Evolutionary conservation across 2,888 invertebrate species (phyloP).

Genomic region (Bombylius major): DNA sequence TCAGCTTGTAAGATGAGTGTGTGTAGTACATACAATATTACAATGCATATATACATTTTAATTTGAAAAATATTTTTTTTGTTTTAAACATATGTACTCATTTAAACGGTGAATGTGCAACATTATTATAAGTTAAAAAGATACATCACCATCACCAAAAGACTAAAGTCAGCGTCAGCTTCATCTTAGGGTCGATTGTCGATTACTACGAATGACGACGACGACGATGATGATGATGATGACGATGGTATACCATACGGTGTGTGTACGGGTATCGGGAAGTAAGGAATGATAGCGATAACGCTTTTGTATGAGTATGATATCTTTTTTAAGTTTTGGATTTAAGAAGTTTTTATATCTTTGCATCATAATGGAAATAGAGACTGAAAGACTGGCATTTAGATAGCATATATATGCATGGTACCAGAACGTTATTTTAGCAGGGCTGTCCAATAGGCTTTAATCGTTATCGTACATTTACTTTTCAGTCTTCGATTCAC

Average conservation of each 20-base stretch:
- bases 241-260: neutral
- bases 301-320: neutral
- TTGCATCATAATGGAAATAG: conserved; percentile 39
- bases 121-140: too few relatives aligned
- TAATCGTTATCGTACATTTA: conserved; percentile 4
- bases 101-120: too few relatives aligned
- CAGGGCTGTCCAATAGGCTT: conserved; percentile 11
- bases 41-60: too few relatives aligned
- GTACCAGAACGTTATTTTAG: conserved; percentile 7
- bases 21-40: too few relatives aligned
- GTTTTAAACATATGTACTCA: too few relatives aligned
- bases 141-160: neutral
- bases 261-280: neutral
- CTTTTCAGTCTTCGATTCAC: neutral
- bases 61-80: too few relatives aligned
- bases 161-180: neutral
- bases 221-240: neutral
- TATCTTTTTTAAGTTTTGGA: conserved; percentile 12
- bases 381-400: conserved; percentile 39
- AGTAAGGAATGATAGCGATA: too few relatives aligned
- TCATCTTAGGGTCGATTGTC: neutral
- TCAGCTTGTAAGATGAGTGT: too few relatives aligned
- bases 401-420: conserved; percentile 24
- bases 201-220: too few relatives aligned
- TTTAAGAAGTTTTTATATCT: conserved; percentile 24